Evolutionary conservation across 2,797 vertebrate species (phyloP), one percentile per base, ranked within the genome.

Genomic region (Galagoides demidoff): DNA sequence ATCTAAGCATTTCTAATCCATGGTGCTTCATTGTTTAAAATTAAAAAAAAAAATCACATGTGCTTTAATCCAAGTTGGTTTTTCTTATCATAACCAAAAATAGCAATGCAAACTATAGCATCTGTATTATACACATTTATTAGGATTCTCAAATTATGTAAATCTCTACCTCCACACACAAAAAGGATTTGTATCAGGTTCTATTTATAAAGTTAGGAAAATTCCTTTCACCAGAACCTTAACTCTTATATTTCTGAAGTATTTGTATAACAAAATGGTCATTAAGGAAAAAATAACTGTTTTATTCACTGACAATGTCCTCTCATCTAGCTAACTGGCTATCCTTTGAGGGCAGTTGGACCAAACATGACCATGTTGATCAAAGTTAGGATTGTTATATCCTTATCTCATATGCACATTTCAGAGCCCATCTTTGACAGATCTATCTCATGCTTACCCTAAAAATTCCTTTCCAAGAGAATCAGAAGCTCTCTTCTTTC

Each of bases 111-210:
- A 92, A 91, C 85, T 93, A 52, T 93, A 97, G 49, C 92, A 92
- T 94, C 52, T 92, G 68, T 95, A 76, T 95, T 95, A 74, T 77
- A 79, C 27, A 92, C 22, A n/a, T 95, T 96, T 96, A 61, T 96
- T 97, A 95, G 59, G 59, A 92, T 59, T 95, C 86, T 91, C 76
- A 89, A 93, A 96, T 97, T 96, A 97, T 97, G 81, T 96, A 97
- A 97, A 94, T 96, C 87, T 97, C 76, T 92, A 89, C 83, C 76
- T 95, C 55, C 25, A 93, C 34, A 79, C 59, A 96, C 89, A 94
- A 52, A 90, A 97, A 89, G 19, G 31, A 94, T 92, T 96, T 95
- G 77, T 93, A 89, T 92, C n/a, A 87, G 25, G 74, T 92, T 83
- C 64, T 92, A 31, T 94, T 96, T 93, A 95, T 94, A 92, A 93